phyloP scores from a whole-genome alignment of 2,113 vertebrate species.

The Pungitius pungitius region DNA sequence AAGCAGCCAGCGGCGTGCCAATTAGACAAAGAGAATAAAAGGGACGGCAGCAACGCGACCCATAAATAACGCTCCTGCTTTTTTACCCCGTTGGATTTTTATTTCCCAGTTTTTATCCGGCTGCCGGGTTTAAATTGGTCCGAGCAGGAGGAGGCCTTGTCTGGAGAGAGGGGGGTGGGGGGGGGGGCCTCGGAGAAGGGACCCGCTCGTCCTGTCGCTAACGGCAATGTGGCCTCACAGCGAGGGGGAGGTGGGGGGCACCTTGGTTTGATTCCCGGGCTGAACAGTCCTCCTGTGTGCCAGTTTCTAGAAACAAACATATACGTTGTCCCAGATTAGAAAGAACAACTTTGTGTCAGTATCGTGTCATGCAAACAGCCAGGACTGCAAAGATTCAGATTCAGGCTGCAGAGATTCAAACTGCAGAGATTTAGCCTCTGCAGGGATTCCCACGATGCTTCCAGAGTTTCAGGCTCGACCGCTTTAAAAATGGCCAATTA shows the following conservation, averaged over 20 bases:
- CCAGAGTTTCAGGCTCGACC: too few species aligned
- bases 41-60: constrained; percentile 50
- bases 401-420: too few species aligned
- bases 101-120: neutral
- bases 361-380: too few species aligned
- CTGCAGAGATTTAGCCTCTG: too few species aligned
- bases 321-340: too few species aligned
- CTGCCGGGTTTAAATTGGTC: neutral
- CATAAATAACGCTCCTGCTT: constrained; percentile 57
- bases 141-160: neutral
- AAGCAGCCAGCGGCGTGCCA: constrained; percentile 46
- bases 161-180: neutral
- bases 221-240: neutral
- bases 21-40: constrained; percentile 65
- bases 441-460: too few species aligned
- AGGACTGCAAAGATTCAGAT: too few species aligned
- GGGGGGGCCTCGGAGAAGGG: neutral
- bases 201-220: neutral
- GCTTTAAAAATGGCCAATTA: too few species aligned
- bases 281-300: neutral
- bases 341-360: too few species aligned
- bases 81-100: neutral
- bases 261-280: neutral
- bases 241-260: neutral
- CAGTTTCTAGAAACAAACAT: too few species aligned